Evolutionary conservation across 2,888 invertebrate genomes (phyloP), one percentile per base, ranked within the genome.

Genomic region (Nomada hirtipes): DNA sequence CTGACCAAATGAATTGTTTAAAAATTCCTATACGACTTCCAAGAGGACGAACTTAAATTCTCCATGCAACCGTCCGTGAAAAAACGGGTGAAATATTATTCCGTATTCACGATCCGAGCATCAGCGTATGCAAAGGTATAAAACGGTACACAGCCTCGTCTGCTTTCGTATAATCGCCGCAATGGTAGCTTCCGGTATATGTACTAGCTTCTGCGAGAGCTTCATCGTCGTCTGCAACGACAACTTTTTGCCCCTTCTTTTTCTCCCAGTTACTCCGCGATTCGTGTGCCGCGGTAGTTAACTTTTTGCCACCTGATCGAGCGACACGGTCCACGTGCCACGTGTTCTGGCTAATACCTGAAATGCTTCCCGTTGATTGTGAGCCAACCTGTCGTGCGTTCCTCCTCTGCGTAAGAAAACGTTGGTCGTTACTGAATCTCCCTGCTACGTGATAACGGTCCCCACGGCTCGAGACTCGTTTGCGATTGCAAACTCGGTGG

Each of bases 301-400:
- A 81, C 76, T 87, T 88, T 85, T 88, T 86, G 85, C 86, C 75
- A 75, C 55, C 71, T 70, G 86, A 86, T 80, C 87, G 79, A 86
- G 70, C 86, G 88, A 86, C 88, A 88, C 82, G 88, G 86, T 86
- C 86, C 88, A 88, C 88, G 88, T 88, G 88, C 80, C 88, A 78
- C 86, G 86, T 85, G 88, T 86, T 78, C 86, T 57, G 78, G 83
- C 70, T 88, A 88, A 88, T 87, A 85, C 77, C 69, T 83, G 86
- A 86, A 88, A 87, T 88, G 78, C 84, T 86, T 86, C 76, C 78
- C 76, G 71, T 68, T 84, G 87, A 87, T 87, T 77, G 81, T 80
- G 76, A 81, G 61, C 73, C 64, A 59, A 75, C 57, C 59, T 59
- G 70, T 55, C 79, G 61, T 63, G 72, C 64, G 60, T 44, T 53